These are phyloP conservation scores for Mixornis gularis DNA, from an alignment of 2,113 vertebrate genomes.

Conservation along the genomic window DNA sequence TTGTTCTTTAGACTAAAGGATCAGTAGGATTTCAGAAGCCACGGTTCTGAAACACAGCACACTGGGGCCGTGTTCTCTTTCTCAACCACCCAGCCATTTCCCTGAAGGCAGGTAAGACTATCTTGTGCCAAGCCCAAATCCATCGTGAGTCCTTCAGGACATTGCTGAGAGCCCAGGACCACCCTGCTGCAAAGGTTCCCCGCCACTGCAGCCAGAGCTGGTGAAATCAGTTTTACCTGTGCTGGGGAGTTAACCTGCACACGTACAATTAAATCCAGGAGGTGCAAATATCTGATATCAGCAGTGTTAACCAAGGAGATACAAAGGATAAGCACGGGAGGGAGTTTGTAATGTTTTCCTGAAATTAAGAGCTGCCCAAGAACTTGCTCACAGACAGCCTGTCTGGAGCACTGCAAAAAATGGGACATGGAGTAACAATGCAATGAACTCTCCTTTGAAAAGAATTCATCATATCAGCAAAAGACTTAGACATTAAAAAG, in stretches of 20 bases:
- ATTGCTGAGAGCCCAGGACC: background rate
- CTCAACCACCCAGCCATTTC: background rate
- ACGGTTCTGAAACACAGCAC: background rate
- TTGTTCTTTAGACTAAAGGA: background rate
- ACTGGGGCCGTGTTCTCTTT: background rate
- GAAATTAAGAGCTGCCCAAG: background rate
- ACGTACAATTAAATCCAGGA: background rate
- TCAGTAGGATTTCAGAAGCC: background rate
- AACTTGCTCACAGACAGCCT: background rate
- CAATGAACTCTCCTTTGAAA: background rate
- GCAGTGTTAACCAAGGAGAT: background rate
- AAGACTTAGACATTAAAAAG: background rate
- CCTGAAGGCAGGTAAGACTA: background rate
- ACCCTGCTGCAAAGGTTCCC: background rate
- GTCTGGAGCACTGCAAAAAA: background rate
- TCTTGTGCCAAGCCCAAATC: background rate
- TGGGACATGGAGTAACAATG: background rate
- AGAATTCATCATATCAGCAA: background rate
- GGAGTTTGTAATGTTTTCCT: background rate
- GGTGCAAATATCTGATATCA: background rate
- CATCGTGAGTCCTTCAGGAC: accelerated
- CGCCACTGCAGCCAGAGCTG: background rate
- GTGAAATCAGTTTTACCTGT: background rate
- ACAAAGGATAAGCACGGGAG: accelerated
- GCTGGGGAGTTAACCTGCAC: background rate